A percentile compares a stretch with the other conserved stretches of the same genome.
Evolutionary conservation across 2,113 vertebrate species (phyloP).

Genomic region (Balaenoptera acutorostrata): DNA sequence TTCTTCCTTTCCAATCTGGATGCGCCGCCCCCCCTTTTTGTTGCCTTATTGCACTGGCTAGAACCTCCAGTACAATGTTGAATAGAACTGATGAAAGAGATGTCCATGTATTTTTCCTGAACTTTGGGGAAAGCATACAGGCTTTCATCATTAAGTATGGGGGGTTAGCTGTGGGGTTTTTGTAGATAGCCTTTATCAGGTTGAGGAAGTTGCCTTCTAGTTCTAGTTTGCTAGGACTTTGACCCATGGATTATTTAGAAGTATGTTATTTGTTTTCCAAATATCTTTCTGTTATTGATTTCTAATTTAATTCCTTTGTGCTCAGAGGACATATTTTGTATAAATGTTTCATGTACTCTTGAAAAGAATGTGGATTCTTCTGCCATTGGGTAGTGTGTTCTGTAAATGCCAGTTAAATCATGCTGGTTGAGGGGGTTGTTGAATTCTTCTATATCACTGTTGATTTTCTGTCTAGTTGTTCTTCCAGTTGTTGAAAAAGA

Average conservation of each 20-base stretch:
- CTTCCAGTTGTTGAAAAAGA: neutral
- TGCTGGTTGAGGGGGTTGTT: neutral
- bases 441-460: neutral
- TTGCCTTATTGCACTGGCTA: neutral
- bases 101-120: neutral
- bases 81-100: neutral
- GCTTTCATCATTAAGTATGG: neutral
- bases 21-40: fast-evolving
- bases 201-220: neutral
- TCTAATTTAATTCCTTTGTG: neutral
- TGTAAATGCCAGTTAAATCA: neutral
- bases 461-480: neutral
- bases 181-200: neutral
- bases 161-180: neutral
- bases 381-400: neutral
- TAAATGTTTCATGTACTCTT: neutral
- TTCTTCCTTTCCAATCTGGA: neutral
- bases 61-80: neutral
- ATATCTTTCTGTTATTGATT: neutral
- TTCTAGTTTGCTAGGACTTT: neutral
- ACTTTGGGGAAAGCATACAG: neutral
- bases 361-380: neutral
- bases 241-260: neutral
- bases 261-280: neutral
- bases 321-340: neutral